Evolutionary conservation across 2,113 vertebrate genomes (phyloP), one percentile per base, ranked within the genome.

Genomic region (Engystomops pustulosus): DNA sequence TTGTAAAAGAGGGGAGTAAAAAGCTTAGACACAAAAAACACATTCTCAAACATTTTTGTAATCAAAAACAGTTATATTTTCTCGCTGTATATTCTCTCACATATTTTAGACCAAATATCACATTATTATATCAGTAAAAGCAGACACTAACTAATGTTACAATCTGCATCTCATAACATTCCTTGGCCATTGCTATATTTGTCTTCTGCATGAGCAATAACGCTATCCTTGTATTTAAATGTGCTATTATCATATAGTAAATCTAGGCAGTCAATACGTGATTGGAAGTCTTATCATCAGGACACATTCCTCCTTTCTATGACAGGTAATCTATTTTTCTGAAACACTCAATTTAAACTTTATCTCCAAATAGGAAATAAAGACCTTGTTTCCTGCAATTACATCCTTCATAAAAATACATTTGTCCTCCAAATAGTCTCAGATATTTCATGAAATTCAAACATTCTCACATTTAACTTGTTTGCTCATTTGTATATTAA

Each of bases 311-410:
- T 79, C 58, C 77, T 79, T 65, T 65, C 55, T 79, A 45, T 79
- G 77, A 67, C 55, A 79, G 77, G 23, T 79, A 65, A 79, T 79
- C 77, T 79, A 79, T 79, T 62, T 78, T 67, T 79, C 55, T 79
- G 36, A 79, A 79, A 67, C 55, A 45, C 58, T 79, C 38, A 62
- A 79, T 79, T 79, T 79, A 62, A 67, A 67, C 55, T 65, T 79
- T 67, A 79, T 44, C 58, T 65, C 77, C 12, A 41, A 36, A 79
- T 67, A 79, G 58, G 38, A 45, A 79, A 79, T 79, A 79, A 79
- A 79, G 58, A 79, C 17, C 23, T 65, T 65, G 38, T 65, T 65
- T 79, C 67, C 23, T 67, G 15, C 55, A 79, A 79, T 67, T 65
- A 67, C 41, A 47, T 79, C 62, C 77, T 62, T 79, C 77, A 79